Evolutionary conservation across 2,113 vertebrate species (phyloP).

Genomic region (Capreolus pygargus): DNA sequence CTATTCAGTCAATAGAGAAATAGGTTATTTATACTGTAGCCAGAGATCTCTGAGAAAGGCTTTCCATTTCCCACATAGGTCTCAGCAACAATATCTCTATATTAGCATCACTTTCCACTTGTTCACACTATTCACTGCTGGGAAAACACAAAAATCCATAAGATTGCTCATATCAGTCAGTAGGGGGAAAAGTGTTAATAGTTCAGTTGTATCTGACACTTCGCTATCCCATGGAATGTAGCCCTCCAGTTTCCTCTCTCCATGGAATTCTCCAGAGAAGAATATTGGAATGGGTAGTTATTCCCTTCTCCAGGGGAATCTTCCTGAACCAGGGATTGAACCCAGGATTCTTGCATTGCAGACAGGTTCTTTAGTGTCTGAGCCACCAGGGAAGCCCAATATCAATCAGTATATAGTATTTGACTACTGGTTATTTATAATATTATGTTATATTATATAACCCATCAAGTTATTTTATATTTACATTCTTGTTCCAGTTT

Average conservation of each 20-base stretch:
- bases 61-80: not conserved
- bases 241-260: too few relatives aligned
- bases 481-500: not conserved
- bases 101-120: not conserved
- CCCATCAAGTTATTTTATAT: not conserved
- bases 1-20: not conserved
- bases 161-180: not conserved
- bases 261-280: too few relatives aligned
- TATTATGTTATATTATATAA: not conserved
- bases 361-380: too few relatives aligned
- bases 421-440: not conserved
- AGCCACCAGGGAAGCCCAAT: not conserved
- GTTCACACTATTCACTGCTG: not conserved
- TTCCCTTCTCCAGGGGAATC: too few relatives aligned
- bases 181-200: too few relatives aligned
- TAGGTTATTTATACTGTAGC: not conserved
- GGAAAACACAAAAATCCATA: not conserved
- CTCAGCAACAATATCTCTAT: not conserved
- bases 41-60: not conserved
- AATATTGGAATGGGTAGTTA: too few relatives aligned
- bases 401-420: not conserved
- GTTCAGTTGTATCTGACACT: too few relatives aligned
- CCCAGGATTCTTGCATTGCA: too few relatives aligned
- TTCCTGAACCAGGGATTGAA: too few relatives aligned
- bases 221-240: too few relatives aligned